Evolutionary conservation across 2,113 vertebrate species (phyloP).

Genomic region (Callospermophilus lateralis): DNA sequence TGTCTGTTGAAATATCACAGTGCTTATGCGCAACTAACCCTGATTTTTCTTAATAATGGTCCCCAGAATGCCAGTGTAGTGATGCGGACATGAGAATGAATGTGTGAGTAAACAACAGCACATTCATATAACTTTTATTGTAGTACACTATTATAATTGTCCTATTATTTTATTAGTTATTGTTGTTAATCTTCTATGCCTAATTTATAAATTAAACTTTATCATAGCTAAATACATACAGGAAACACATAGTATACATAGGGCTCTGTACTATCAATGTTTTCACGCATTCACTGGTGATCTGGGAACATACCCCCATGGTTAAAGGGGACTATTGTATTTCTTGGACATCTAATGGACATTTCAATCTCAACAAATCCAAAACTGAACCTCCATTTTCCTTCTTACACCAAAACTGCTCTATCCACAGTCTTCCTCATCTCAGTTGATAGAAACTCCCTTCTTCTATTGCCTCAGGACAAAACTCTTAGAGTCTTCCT

Average conservation of each 20-base stretch:
- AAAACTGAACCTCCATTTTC: neutral
- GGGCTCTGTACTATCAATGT: neutral
- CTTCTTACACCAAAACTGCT: neutral
- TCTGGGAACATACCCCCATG: neutral
- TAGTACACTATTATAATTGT: neutral
- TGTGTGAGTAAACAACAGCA: neutral
- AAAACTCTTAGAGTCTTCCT: neutral
- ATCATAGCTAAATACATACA: neutral
- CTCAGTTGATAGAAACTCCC: neutral
- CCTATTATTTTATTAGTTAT: neutral
- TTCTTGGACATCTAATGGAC: neutral
- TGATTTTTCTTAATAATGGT: neutral
- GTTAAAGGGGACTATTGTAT: neutral
- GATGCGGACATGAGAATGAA: neutral
- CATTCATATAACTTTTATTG: neutral
- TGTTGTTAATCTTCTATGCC: neutral
- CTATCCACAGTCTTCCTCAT: neutral
- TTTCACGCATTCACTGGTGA: neutral
- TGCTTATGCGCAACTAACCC: neutral
- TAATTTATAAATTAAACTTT: neutral
- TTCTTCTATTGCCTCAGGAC: neutral
- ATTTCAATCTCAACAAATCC: neutral
- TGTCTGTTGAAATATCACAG: neutral
- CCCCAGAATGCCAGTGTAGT: neutral
- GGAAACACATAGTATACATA: too few relatives aligned